A percentile compares a stretch with the other conserved stretches of the same genome.
Evolutionary conservation across 2,113 vertebrate genomes (phyloP).

Genomic region (Brachyhypopomus occidentalis): DNA sequence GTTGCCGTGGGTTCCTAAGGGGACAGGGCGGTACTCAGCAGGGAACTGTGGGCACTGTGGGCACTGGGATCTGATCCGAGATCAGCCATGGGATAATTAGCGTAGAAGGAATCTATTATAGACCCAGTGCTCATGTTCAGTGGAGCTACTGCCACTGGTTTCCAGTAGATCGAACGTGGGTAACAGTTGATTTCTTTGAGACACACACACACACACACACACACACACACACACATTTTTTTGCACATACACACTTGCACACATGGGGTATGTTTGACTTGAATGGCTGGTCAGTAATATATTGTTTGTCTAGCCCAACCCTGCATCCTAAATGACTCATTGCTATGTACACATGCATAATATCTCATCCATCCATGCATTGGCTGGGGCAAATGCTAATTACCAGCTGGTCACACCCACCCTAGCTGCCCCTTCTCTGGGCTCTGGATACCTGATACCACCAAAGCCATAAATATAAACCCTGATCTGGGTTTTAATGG

Average conservation of each 20-base stretch:
- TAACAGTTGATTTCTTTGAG: not conserved
- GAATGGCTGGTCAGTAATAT: conserved; percentile 51
- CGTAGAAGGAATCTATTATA: not conserved
- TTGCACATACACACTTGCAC: not conserved
- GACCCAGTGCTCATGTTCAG: not conserved
- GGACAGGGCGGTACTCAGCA: not conserved
- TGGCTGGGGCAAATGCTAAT: conserved; percentile 91
- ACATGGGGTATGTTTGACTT: conserved; percentile 39
- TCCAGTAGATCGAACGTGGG: not conserved
- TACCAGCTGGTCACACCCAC: conserved; percentile 73
- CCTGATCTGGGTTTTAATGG: conserved; percentile 71
- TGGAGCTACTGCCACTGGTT: not conserved
- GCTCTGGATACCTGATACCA: conserved; percentile 33
- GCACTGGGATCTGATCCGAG: conserved; percentile 38
- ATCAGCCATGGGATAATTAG: conserved; percentile 20
- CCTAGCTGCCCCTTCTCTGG: conserved; percentile 62
- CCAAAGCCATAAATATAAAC: conserved; percentile 84
- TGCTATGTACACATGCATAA: conserved; percentile 85
- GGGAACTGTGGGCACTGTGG: conserved; percentile 14
- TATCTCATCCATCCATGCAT: conserved; percentile 86
- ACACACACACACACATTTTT: not conserved
- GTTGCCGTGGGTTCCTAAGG: conserved; percentile 25
- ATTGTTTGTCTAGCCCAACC: conserved; percentile 58
- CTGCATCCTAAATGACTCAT: conserved; percentile 78
- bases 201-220: not conserved